Base-by-base conservation (phyloP, 2,888 invertebrate genomes). In the Volucella zonaria region DNA sequence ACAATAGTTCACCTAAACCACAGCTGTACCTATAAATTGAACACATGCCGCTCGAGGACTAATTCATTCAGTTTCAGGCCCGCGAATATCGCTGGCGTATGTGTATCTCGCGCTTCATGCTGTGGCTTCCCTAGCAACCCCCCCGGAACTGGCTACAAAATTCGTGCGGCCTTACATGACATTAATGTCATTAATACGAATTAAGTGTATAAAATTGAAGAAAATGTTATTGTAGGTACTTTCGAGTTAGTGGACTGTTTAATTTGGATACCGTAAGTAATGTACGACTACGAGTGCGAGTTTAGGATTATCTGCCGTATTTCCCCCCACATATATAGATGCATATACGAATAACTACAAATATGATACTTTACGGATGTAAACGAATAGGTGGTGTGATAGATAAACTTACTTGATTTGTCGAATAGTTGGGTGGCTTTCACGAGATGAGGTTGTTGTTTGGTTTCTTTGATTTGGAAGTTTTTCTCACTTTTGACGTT, bases 111-210 rank as follows among this genome's bases (percentile, higher is more conserved):
- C 18, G 43, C 75, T 49, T 6, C 61, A 31, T 9, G 14, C n/a
- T 58, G 23, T 47, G 70, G 61, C 67, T 58, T 61, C 61, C 67
- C 67, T 51, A 54, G 12, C 31, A 49, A 31, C 58, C 58, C 11
- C 11, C 51, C 18, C 12, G 9, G 14, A 56, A 31, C 2, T 18
- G n/a, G 31, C 61, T 43, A 70, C 77, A 56, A 68, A 61, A 58
- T 70, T 77, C 78, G 43, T 78, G 64, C 78, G 70, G 62, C 64
- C 70, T 78, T 83, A 78, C 80, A 75, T 76, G 75, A 80, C 71
- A 80, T 76, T 80, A 80, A 80, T 83, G 74, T 66, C 64, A 79
- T 83, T 83, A 83, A 49, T 64, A 75, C 80, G 80, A 80, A 80
- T 83, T 80, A 80, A 80, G 74, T 75, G 67, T 66, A 80, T 66